Evolutionary conservation across 1,140 invertebrate species (phyloP).

Genomic region (Platorchestia sp.): DNA sequence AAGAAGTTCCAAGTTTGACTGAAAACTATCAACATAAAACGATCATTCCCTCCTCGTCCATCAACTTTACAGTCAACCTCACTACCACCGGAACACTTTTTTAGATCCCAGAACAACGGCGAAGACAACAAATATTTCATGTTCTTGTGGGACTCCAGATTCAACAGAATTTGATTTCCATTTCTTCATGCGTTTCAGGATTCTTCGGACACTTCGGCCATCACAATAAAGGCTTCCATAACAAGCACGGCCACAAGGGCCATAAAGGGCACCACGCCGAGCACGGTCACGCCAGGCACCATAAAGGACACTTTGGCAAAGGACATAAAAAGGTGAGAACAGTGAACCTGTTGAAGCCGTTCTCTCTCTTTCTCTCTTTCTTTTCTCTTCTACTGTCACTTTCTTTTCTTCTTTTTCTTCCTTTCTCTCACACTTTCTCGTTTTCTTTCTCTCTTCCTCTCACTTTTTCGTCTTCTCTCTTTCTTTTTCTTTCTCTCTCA

Average conservation of each 20-base stretch:
- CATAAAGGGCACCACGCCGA: slow-evolving; percentile 62
- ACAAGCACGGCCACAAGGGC: slow-evolving; percentile 62
- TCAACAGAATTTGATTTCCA: not conserved
- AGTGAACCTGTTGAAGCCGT: not conserved
- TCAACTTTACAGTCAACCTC: no score
- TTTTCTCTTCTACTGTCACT: no score
- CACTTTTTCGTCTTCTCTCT: no score
- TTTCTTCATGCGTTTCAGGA: not conserved
- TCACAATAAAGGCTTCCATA: slow-evolving; percentile 61
- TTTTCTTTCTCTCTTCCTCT: no score
- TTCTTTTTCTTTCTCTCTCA: no score
- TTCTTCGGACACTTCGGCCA: slow-evolving; percentile 55
- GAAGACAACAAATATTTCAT: not conserved
- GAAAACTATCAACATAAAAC: no score
- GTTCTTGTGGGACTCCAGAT: not conserved
- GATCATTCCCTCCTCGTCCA: no score
- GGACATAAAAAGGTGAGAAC: slow-evolving; percentile 41
- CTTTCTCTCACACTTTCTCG: no score
- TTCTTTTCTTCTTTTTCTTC: no score
- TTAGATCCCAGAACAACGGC: not conserved
- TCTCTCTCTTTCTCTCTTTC: no score
- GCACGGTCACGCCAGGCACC: slow-evolving; percentile 59
- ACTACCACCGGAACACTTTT: not conserved
- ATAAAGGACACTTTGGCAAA: slow-evolving; percentile 59
- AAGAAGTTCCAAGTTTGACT: no score